Base-by-base conservation (phyloP, 2,113 vertebrate genomes). In the Ochotona curzoniae region DNA sequence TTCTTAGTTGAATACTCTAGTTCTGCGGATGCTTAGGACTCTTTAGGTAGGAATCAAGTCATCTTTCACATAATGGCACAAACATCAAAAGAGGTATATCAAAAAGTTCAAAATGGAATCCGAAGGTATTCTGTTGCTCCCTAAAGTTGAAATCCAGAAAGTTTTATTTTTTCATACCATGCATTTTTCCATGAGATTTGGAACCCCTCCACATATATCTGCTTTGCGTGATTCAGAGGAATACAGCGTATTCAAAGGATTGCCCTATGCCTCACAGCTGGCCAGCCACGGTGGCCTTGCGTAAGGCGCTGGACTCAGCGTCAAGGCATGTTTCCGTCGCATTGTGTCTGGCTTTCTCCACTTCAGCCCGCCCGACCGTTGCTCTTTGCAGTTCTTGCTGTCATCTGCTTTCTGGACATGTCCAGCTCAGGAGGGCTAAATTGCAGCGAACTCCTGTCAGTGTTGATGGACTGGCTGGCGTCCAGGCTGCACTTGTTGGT, bases 401-500 rank as follows among this genome's bases (percentile, higher is more conserved):
- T 49, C 69, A 61, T 92, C 78, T 54, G 38, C 81, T 92, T 90
- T 74, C 87, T 60, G 57, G 78, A 57, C 38, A 9, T 32, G 47
- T 75, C 67, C 57, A 60, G 30, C 71, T 92, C 86, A 83, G 63
- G 92, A 93, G 11, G 61, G 88, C 85, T 76, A 47, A 82, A 79
- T 17, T 74, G 78, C 64, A 69, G 71, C 0, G 54, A 81, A 47
- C 70, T 81, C 28, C 49, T 80, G 85, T 90, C 64, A 73, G 75
- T 49, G 71, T 44, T 74, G 83, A 94, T 30, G 75, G 79, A 64
- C 92, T 93, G 92, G 83, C 79, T 91, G 92, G 49, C 79, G 83
- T 96, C 92, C 92, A 93, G 85, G 44, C 44, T 66, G 49, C 78
- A 93, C 79, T 94, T 21, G 35, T 64, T 81, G 90, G 93, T 13